Evolutionary conservation across 2,113 vertebrate species (phyloP).

Genomic region (Eclectus roratus): DNA sequence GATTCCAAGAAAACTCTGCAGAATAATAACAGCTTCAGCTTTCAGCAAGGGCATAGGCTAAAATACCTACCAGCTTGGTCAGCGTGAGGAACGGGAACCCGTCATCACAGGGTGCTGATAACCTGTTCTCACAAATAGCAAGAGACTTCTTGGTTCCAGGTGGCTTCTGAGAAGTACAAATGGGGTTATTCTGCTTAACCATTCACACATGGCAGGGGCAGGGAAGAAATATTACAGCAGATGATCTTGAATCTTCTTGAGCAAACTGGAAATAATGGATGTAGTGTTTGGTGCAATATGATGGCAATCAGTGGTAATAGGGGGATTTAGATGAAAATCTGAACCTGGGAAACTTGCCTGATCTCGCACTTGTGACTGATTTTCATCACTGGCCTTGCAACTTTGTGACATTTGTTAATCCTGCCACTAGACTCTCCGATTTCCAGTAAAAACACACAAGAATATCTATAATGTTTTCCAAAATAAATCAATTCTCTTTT

Average conservation of each 20-base stretch:
- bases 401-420: neutral
- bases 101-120: neutral
- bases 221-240: neutral
- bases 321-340: neutral
- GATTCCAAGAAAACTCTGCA: neutral
- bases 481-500: neutral
- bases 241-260: neutral
- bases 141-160: neutral
- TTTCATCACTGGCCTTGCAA: neutral
- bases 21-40: neutral
- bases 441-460: neutral
- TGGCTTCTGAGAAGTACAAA: neutral
- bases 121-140: neutral
- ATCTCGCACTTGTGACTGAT: neutral
- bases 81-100: neutral
- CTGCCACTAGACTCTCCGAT: neutral
- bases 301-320: neutral
- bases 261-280: neutral
- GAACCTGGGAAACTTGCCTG: neutral
- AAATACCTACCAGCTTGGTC: accelerated
- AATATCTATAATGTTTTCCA: neutral
- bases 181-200: neutral
- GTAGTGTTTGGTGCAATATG: neutral
- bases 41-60: neutral
- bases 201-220: neutral